phyloP scores from a whole-genome alignment of 2,888 invertebrate genomes.

The Watsonalla binaria region DNA sequence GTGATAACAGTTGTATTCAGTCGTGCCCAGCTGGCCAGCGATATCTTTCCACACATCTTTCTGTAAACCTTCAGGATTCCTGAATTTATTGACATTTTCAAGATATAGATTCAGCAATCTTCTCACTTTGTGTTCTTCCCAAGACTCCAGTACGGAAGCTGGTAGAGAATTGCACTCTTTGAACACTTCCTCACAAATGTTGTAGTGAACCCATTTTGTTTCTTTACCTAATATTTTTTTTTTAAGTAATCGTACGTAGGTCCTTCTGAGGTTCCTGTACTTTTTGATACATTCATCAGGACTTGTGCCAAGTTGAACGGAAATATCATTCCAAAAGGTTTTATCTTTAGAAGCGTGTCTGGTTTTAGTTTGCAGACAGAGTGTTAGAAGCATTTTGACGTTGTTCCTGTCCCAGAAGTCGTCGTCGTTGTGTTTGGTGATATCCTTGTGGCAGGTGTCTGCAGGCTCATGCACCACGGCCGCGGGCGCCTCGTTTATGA shows the following conservation, averaged over 20 bases:
- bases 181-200: constrained; percentile 62
- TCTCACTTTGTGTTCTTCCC: constrained; percentile 61
- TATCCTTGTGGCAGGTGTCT: constrained; percentile 29
- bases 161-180: constrained; percentile 56
- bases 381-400: constrained; percentile 51
- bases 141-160: constrained; percentile 47
- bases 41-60: constrained; percentile 71
- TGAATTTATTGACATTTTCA: constrained; percentile 55
- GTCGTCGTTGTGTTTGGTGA: constrained; percentile 33
- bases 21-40: constrained; percentile 50
- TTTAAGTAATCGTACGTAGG: constrained; percentile 61
- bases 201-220: constrained; percentile 65
- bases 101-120: constrained; percentile 56
- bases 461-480: constrained; percentile 24
- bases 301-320: constrained; percentile 44
- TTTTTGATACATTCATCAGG: constrained; percentile 60
- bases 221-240: constrained; percentile 61
- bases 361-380: constrained; percentile 51
- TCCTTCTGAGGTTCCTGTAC: constrained; percentile 57
- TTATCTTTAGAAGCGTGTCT: constrained; percentile 44
- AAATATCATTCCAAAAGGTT: constrained; percentile 50
- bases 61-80: constrained; percentile 47
- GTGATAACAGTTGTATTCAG: constrained; percentile 65
- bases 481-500: constrained; percentile 40
- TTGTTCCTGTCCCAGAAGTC: constrained; percentile 64